Evolutionary conservation across 2,888 invertebrate species (phyloP).

Genomic region (Troides helena): DNA sequence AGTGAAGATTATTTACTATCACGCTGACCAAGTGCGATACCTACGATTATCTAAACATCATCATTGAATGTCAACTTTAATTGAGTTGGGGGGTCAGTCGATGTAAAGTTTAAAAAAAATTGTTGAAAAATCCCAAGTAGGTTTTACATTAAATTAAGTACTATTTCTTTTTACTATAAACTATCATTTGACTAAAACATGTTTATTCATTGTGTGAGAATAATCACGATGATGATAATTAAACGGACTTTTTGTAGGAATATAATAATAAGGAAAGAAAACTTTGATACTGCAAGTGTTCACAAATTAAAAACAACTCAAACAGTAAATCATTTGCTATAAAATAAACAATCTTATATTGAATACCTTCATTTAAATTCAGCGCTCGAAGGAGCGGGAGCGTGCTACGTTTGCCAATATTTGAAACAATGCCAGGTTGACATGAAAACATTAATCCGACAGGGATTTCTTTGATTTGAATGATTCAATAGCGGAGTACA

Average conservation of each 20-base stretch:
- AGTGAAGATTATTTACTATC: too few relatives aligned
- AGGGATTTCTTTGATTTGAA: constrained; percentile 21
- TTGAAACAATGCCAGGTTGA: constrained; percentile 69
- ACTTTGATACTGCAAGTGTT: neutral
- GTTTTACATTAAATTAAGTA: too few relatives aligned
- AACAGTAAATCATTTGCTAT: constrained; percentile 11
- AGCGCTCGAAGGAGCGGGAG: constrained; percentile 55
- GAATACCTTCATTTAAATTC: constrained; percentile 43
- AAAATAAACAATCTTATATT: constrained; percentile 21
- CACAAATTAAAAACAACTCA: constrained; percentile 7
- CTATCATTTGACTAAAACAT: too few relatives aligned
- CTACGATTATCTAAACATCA: too few relatives aligned
- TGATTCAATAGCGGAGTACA: neutral
- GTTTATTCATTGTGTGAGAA: too few relatives aligned
- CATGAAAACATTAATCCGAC: constrained; percentile 67
- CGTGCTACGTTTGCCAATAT: constrained; percentile 68
- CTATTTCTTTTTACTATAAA: too few relatives aligned
- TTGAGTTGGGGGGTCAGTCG: too few relatives aligned
- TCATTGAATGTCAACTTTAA: too few relatives aligned
- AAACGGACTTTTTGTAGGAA: neutral
- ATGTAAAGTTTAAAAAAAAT: too few relatives aligned
- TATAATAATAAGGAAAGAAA: neutral
- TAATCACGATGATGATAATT: neutral
- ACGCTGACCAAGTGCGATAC: too few relatives aligned
- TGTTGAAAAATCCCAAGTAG: too few relatives aligned